Evolutionary conservation across 2,797 vertebrate species (phyloP), one percentile per base, ranked within the genome.

Genomic region (Neosalanx taihuensis): DNA sequence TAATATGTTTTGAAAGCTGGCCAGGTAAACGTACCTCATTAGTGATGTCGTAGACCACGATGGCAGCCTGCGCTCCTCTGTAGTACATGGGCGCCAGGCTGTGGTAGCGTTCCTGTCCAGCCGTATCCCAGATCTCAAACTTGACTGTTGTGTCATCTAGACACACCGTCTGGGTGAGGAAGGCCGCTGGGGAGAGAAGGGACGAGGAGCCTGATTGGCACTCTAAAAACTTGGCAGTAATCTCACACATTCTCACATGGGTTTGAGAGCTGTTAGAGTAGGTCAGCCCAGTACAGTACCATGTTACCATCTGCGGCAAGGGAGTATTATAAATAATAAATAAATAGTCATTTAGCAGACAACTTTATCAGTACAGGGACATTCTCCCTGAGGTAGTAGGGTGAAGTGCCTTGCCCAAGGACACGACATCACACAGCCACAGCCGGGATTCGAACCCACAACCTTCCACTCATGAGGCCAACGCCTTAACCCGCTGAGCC

Each of bases 121-220:
- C 98, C 72, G 98, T 98, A 87, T 99, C 98, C 97, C 97, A 99
- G 82, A 99, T 99, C 88, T 99, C 97, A 94, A 99, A 99, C 88
- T 99, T 99, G 86, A 99, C 97, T 1, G 97, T 99, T 78, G 96
- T 98, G 87, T 99, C 97, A 67, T 99, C 98, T 82, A 99, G 94
- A 91, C 96, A 99, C 67, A 99, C 95, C 5, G 97, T 99, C 88
- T 99, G 98, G 64, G 98, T 99, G 89, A 99, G 92, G 85, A 99
- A 99, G 85, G 97, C 98, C 81, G 98, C 98, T 99, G 90, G 74
- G 77, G 59, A 4, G 23, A 73, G 6, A 67, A 46, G 41, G 41
- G 41, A 46, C 41, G 7, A 13, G 12, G 41, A 46, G 35, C 35
- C 10, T 37, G 41, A 46, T 46, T 46, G 41, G 3, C 41, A 12